These are phyloP conservation scores for Limnothrissa miodon DNA, from an alignment of 2,113 vertebrate genomes.

Conservation along the genomic window DNA sequence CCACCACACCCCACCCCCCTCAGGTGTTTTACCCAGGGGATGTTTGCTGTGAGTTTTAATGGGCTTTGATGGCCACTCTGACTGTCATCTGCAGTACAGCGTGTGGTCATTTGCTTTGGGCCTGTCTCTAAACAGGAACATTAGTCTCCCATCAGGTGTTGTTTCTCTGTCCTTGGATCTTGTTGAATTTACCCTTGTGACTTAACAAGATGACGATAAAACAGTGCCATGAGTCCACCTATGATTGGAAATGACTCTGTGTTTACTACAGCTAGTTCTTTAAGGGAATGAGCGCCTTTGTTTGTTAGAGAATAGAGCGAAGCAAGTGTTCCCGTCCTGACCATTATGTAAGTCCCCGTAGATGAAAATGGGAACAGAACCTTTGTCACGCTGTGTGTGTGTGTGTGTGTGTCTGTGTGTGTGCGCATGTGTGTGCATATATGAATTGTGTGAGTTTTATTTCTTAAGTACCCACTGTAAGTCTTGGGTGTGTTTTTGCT, in stretches of 20 bases:
- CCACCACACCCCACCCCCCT: neutral
- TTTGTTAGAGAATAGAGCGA: neutral
- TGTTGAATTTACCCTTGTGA: neutral
- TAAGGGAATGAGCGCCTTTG: neutral
- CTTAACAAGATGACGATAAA: neutral
- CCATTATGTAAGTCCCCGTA: neutral
- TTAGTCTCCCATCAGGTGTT: neutral
- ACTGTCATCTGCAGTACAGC: neutral
- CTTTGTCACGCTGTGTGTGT: neutral
- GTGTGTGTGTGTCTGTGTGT: conserved; percentile 5
- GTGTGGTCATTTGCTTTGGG: neutral
- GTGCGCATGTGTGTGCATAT: neutral
- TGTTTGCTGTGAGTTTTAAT: neutral
- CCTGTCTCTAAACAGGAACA: neutral
- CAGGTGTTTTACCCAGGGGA: neutral
- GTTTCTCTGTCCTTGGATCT: neutral
- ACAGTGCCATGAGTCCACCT: neutral
- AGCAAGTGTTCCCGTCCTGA: neutral
- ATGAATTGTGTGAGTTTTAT: neutral
- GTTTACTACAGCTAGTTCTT: neutral
- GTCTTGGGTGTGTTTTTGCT: neutral
- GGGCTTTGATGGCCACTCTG: neutral
- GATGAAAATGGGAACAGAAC: neutral
- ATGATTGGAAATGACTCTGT: neutral
- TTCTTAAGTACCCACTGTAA: neutral